Evolutionary conservation across 2,797 vertebrate genomes (phyloP).

Genomic region (Hyperoplus immaculatus): DNA sequence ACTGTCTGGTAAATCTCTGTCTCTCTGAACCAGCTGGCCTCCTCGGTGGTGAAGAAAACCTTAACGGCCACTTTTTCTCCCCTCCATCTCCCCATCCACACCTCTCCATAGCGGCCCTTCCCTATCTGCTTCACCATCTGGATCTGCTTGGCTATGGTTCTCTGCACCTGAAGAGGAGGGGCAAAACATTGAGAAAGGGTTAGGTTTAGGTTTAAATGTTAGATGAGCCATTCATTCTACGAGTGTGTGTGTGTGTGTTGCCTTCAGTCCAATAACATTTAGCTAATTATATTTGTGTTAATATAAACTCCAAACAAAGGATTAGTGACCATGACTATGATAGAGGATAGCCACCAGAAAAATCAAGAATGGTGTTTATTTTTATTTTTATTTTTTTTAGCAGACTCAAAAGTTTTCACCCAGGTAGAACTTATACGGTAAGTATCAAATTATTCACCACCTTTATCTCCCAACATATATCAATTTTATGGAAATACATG

Average conservation of each 20-base stretch:
- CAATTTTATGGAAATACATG: background rate
- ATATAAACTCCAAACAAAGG: background rate
- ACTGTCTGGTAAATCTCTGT: conserved; percentile 99
- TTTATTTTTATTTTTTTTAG: background rate
- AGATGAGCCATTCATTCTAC: background rate
- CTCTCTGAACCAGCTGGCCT: conserved; percentile 99
- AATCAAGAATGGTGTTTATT: background rate
- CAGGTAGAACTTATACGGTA: background rate
- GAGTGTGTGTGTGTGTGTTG: background rate
- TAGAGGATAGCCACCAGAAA: background rate
- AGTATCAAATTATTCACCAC: background rate
- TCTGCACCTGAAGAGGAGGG: conserved; percentile 89
- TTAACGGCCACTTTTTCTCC: conserved; percentile 97
- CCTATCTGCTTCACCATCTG: conserved; percentile 99
- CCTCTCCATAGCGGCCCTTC: conserved; percentile 96
- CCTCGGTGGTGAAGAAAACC: conserved; percentile 97
- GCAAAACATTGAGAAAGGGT: background rate
- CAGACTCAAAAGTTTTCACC: background rate
- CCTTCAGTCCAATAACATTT: background rate
- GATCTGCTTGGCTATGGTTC: conserved; percentile 99
- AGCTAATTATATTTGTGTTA: background rate
- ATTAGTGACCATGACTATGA: background rate
- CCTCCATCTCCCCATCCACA: conserved; percentile 98
- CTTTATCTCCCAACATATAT: background rate
- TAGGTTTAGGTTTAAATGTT: background rate